Conservation (phyloP, 2,888 invertebrate species). For the Acanthopleura granulata region DNA sequence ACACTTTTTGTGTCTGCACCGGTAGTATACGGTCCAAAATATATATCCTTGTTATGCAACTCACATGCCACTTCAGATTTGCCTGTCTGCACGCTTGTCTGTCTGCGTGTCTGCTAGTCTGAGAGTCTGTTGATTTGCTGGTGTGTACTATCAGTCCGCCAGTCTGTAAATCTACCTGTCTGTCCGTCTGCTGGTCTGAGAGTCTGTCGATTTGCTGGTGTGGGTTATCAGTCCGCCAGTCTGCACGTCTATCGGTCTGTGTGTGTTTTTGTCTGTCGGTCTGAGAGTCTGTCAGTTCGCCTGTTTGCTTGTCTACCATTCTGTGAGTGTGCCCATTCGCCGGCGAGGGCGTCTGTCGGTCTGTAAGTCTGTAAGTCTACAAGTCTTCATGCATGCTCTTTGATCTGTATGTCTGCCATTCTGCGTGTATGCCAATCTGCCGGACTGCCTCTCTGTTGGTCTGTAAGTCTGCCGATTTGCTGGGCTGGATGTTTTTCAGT, state of each 20-base stretch:
- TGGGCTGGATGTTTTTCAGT: too few species aligned
- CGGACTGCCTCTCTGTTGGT: background rate
- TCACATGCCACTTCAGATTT: background rate
- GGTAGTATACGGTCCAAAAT: too few species aligned
- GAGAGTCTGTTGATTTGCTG: background rate
- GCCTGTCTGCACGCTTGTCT: background rate
- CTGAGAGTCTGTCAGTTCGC: background rate
- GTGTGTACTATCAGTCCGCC: background rate
- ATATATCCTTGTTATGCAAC: too few species aligned
- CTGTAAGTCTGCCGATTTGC: background rate
- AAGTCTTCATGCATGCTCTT: background rate
- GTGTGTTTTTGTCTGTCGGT: background rate
- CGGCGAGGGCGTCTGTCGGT: background rate
- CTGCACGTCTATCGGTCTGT: background rate
- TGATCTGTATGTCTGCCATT: background rate
- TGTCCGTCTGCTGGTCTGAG: background rate
- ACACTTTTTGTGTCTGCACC: too few species aligned
- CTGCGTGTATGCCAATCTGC: background rate
- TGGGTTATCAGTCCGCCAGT: background rate
- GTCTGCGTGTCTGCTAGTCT: background rate
- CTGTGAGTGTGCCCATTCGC: background rate
- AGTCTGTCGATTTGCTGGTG: background rate
- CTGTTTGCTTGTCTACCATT: background rate
- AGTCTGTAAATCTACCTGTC: background rate
- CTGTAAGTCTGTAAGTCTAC: background rate